Conservation (phyloP, 1,140 invertebrate genomes). For the Babylonia areolata region DNA sequence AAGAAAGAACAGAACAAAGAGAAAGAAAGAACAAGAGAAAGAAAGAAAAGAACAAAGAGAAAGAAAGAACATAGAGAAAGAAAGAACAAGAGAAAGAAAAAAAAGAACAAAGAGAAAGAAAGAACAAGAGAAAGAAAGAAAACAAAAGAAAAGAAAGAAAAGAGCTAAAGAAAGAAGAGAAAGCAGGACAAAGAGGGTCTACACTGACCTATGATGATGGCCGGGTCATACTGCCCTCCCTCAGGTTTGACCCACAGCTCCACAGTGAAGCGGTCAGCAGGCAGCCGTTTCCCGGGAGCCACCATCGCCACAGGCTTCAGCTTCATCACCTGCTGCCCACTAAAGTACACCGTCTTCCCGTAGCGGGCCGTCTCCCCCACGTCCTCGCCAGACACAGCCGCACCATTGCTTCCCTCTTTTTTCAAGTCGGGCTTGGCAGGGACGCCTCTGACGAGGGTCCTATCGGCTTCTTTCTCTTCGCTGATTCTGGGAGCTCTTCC, state of each 20-base stretch:
- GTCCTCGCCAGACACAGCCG: neutral
- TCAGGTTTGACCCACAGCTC: conserved; percentile 60
- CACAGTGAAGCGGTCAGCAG: conserved; percentile 50
- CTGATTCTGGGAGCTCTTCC: neutral
- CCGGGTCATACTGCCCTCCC: conserved; percentile 56
- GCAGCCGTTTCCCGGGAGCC: conserved; percentile 26
- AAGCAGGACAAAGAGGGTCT: neutral
- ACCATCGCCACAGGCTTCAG: conserved; percentile 31
- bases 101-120: neutral
- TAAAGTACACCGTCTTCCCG: conserved; percentile 55
- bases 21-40: too few species aligned
- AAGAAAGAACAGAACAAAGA: too few species aligned
- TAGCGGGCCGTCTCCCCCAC: conserved; percentile 26
- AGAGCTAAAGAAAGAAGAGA: neutral
- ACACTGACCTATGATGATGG: conserved; percentile 58
- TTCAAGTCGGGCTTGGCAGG: neutral
- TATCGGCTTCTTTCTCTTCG: too few species aligned
- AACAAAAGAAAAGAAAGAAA: neutral
- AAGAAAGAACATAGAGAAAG: too few species aligned
- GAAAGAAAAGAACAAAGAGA: too few species aligned
- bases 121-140: conserved; percentile 9
- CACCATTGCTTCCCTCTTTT: neutral
- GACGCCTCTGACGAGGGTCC: too few species aligned
- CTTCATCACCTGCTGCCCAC: conserved; percentile 50
- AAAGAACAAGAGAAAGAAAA: too few species aligned